Evolutionary conservation across 2,113 vertebrate species (phyloP), one percentile per base, ranked within the genome.

Genomic region (Phoenicopterus ruber): DNA sequence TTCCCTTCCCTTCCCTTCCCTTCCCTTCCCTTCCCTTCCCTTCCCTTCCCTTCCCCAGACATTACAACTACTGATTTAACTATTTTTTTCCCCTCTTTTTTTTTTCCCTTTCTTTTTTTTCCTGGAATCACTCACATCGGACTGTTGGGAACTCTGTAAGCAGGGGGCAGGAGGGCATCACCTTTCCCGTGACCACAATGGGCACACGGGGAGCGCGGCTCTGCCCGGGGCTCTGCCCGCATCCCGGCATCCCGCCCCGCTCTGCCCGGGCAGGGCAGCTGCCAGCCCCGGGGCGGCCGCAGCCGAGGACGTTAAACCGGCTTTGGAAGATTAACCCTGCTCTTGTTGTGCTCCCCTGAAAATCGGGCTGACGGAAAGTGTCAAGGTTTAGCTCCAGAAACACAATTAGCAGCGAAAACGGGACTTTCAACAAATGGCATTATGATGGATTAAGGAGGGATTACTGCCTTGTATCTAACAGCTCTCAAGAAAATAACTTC

Each of bases 401-500:
- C 79, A 87, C 97, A 97, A 96, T 97, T 96, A 97, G 94, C 93
- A 86, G 69, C 54, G 95, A 85, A 87, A 96, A 90, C 55, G 74
- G 94, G 82, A 69, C 88, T 93, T 94, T 90, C 71, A 88, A 79
- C 94, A 94, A 96, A 96, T 82, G 81, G 96, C 92, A 96, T 97
- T 97, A 94, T 57, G 88, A 83, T 65, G 97, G 97, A 97, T 97
- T 97, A 97, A 80, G 81, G 70, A 71, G 83, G 95, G 97, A 96
- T 96, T 97, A 97, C 78, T 47, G 79, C 58, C 73, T 81, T 74
- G 91, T 82, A 93, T 88, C 86, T 91, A 81, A 89, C 69, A 58
- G 63, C 93, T 94, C 93, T 94, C 86, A 38, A 93, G 91, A 93
- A 97, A 93, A 96, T 24, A 91, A 93, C 77, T 49, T 88, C 3